Percentiles rank a stretch among this genome's conserved stretches.
Evolutionary conservation across 1,140 invertebrate species (phyloP).

Genomic region (Panonychus citri): DNA sequence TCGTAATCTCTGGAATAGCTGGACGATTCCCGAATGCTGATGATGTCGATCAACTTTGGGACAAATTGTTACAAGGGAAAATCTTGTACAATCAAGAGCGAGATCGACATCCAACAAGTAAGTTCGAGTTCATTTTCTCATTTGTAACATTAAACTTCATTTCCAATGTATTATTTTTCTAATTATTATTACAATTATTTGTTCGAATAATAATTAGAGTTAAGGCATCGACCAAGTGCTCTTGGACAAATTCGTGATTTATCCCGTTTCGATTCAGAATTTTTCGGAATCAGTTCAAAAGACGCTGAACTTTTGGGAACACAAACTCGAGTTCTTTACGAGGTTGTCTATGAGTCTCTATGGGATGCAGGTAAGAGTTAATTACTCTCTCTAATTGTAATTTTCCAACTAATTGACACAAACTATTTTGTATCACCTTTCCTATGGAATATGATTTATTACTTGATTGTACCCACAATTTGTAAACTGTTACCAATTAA

Average conservation of each 20-base stretch:
- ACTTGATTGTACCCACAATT: too few species aligned
- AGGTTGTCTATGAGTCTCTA: constrained; percentile 72
- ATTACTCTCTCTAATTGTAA: not conserved
- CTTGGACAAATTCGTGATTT: constrained; percentile 44
- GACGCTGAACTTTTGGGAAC: constrained; percentile 28
- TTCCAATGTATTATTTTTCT: too few species aligned
- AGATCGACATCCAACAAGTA: constrained; percentile 37
- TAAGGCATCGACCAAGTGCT: not conserved
- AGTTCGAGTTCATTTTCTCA: not conserved
- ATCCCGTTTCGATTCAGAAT: constrained; percentile 63
- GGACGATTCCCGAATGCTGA: constrained; percentile 67
- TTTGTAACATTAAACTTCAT: too few species aligned
- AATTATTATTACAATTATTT: too few species aligned
- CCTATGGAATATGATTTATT: too few species aligned
- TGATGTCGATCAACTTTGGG: constrained; percentile 64
- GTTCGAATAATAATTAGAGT: too few species aligned
- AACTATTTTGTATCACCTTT: too few species aligned
- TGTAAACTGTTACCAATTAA: too few species aligned
- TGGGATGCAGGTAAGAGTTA: constrained; percentile 59
- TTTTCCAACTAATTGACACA: not conserved
- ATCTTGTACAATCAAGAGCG: constrained; percentile 72
- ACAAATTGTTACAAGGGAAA: constrained; percentile 54
- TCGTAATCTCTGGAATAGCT: constrained; percentile 69
- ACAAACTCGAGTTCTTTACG: constrained; percentile 62
- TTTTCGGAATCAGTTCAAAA: constrained; percentile 46